Percentiles rank a stretch among this genome's conserved stretches.
phyloP scores from a whole-genome alignment of 1,140 invertebrate genomes.

The Drosophila baimaii region DNA sequence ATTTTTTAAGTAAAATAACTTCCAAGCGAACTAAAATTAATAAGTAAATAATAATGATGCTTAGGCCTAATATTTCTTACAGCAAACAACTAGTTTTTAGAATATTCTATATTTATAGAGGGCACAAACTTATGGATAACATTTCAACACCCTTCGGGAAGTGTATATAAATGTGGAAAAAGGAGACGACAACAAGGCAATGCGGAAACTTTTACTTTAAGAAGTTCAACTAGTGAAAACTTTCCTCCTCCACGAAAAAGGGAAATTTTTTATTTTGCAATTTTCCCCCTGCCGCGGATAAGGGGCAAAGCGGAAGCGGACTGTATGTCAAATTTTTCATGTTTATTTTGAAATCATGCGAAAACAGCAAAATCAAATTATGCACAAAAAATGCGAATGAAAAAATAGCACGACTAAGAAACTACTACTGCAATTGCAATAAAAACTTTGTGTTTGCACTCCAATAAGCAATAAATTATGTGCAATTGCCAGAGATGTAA shows the following conservation, averaged over 20 bases:
- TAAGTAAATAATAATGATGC: too few relatives aligned
- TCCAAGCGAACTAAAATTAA: too few relatives aligned
- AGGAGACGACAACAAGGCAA: slow-evolving; percentile 35
- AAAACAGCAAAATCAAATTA: slow-evolving; percentile 69
- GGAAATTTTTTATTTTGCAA: slow-evolving; percentile 33
- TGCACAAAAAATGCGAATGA: slow-evolving; percentile 38
- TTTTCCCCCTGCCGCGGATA: background rate
- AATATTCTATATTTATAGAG: background rate
- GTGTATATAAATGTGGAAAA: slow-evolving; percentile 21
- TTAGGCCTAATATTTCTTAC: too few relatives aligned
- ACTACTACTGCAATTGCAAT: slow-evolving; percentile 43
- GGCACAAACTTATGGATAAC: background rate
- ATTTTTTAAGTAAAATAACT: too few relatives aligned
- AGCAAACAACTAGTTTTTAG: too few relatives aligned
- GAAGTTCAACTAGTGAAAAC: slow-evolving; percentile 60
- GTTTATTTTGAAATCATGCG: slow-evolving; percentile 70
- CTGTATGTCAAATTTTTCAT: slow-evolving; percentile 50
- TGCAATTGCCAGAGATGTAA: slow-evolving; percentile 6
- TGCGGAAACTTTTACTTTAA: slow-evolving; percentile 48
- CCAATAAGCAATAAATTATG: slow-evolving; percentile 47
- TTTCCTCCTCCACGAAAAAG: slow-evolving; percentile 34
- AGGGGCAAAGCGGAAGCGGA: background rate
- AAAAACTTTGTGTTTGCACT: slow-evolving; percentile 46
- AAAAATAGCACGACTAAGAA: slow-evolving; percentile 15
- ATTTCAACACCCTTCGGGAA: slow-evolving; percentile 2